These are phyloP conservation scores for Aphodius sticticus DNA, from an alignment of 2,888 invertebrate species.

Conservation along the genomic window DNA sequence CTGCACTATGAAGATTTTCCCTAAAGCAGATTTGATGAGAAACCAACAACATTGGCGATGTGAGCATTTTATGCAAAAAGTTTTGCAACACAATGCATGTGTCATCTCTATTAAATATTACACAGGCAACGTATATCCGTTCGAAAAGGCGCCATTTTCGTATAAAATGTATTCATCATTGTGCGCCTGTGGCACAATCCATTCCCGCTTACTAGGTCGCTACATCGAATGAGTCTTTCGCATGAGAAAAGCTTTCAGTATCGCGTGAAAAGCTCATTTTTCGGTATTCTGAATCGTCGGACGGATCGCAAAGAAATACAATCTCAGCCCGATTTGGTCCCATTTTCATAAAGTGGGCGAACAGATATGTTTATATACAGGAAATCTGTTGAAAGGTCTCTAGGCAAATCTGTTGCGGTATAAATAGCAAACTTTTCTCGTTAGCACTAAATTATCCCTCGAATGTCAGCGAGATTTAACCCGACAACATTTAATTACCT, in stretches of 20 bases:
- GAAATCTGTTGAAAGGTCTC: not conserved
- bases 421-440: not conserved
- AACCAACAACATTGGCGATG: too few relatives aligned
- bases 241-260: not conserved
- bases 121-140: not conserved
- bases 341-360: not conserved
- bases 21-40: too few relatives aligned
- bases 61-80: too few relatives aligned
- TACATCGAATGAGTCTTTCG: not conserved
- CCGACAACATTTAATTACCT: not conserved
- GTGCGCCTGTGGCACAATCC: not conserved
- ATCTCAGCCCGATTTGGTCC: not conserved
- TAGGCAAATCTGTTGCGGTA: not conserved
- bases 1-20: too few relatives aligned
- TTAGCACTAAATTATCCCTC: not conserved
- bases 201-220: not conserved
- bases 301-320: not conserved
- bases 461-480: not conserved
- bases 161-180: conserved; percentile 4
- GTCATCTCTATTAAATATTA: too few relatives aligned
- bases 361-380: not conserved
- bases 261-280: not conserved
- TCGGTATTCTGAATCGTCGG: not conserved
- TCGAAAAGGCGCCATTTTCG: not conserved
- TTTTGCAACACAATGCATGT: too few relatives aligned